These are phyloP conservation scores for Atopsyche davidsoni DNA, from an alignment of 1,140 invertebrate species.

Conservation along the genomic window DNA sequence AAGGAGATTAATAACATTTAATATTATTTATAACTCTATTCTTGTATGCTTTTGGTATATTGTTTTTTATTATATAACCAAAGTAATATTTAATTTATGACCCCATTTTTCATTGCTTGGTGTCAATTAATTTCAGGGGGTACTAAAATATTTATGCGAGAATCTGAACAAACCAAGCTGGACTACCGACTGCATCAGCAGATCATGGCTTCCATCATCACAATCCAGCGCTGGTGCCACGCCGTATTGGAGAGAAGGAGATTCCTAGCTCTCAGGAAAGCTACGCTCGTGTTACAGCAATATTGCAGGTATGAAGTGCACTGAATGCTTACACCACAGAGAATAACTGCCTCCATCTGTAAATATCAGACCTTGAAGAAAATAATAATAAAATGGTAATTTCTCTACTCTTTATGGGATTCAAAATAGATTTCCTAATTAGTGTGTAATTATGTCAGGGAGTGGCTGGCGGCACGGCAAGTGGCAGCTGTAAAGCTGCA, in stretches of 20 bases:
- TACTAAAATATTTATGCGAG: constrained; percentile 88
- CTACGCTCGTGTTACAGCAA: constrained; percentile 72
- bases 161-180: constrained; percentile 89
- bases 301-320: constrained; percentile 48
- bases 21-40: too few species aligned
- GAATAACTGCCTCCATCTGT: background rate
- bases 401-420: background rate
- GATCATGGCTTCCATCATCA: constrained; percentile 87
- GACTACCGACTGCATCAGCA: constrained; percentile 89
- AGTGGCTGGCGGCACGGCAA: constrained; percentile 38
- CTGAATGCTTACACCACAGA: constrained; percentile 2
- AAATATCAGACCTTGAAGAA: too few species aligned
- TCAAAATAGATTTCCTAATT: constrained; percentile 1
- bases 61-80: too few species aligned
- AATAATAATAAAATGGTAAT: constrained; percentile 4
- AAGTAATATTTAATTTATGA: background rate
- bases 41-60: too few species aligned
- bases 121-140: constrained; percentile 38
- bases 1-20: too few species aligned
- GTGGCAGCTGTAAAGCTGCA: constrained; percentile 72
- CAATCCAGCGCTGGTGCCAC: constrained; percentile 88
- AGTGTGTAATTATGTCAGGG: constrained; percentile 29
- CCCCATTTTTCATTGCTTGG: background rate
- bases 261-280: constrained; percentile 67
- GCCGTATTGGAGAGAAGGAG: constrained; percentile 69